Percentiles rank a stretch among this genome's conserved stretches.
These are phyloP conservation scores for Dorcus parallelipipedus DNA, from an alignment of 2,888 invertebrate species.

Conservation along the genomic window DNA sequence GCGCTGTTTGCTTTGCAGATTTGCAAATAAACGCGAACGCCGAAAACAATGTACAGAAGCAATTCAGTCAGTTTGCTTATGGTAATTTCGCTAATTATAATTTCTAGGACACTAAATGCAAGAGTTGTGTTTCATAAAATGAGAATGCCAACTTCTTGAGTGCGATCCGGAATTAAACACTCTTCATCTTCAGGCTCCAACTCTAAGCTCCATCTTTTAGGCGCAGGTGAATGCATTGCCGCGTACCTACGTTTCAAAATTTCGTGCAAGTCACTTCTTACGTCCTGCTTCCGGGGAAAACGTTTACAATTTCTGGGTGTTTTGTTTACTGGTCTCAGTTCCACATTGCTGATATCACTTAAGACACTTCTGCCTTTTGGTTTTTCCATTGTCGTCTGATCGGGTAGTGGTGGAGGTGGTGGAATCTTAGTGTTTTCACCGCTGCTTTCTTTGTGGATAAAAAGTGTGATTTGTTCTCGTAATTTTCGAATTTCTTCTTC, in stretches of 20 bases:
- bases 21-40: no score
- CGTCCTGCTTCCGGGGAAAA: constrained; percentile 25
- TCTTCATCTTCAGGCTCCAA: constrained; percentile 12
- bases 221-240: constrained; percentile 33
- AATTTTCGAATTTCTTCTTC: constrained; percentile 9
- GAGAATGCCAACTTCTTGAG: no score
- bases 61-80: no score
- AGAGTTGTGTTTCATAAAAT: no score
- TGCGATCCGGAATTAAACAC: neutral
- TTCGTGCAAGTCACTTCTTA: constrained; percentile 30
- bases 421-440: constrained; percentile 1
- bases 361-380: neutral
- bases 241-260: constrained; percentile 33
- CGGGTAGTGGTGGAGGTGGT: constrained; percentile 11
- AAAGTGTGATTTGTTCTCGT: constrained; percentile 8
- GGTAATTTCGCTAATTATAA: no score
- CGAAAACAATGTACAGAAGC: no score
- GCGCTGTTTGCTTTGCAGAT: no score
- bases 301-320: constrained; percentile 11
- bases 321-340: constrained; percentile 9
- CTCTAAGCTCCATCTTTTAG: neutral
- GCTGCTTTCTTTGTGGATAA: constrained; percentile 2
- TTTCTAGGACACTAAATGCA: no score
- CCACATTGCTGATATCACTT: constrained; percentile 16
- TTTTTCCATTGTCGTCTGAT: constrained; percentile 1